Conservation (phyloP, 1,140 invertebrate species). For the Chymomyza costata region DNA sequence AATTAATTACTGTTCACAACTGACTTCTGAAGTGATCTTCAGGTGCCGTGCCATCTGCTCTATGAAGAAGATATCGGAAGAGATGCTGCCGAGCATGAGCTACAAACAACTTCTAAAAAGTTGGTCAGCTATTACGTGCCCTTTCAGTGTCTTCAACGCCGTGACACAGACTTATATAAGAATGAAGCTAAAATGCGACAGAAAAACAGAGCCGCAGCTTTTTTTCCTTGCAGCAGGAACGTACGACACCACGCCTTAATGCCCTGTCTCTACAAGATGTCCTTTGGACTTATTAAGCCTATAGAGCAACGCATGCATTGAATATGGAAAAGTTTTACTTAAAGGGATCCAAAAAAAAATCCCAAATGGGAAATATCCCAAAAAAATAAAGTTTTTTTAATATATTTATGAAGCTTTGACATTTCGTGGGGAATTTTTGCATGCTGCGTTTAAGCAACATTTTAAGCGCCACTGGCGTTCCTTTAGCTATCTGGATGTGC, state of each 20-base stretch:
- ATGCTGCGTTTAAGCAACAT: too few species aligned
- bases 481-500: slow-evolving; percentile 49
- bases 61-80: slow-evolving; percentile 11
- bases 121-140: slow-evolving; percentile 21
- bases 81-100: slow-evolving; percentile 41
- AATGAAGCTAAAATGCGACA: slow-evolving; percentile 36
- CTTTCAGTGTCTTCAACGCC: background rate
- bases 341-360: too few species aligned
- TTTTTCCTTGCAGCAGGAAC: slow-evolving; percentile 41
- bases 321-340: slow-evolving; percentile 39
- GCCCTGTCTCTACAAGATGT: too few species aligned
- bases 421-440: too few species aligned
- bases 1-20: too few species aligned
- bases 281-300: slow-evolving; percentile 51
- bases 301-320: slow-evolving; percentile 44
- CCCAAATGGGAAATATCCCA: too few species aligned
- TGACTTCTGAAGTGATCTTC: too few species aligned
- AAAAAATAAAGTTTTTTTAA: too few species aligned
- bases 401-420: too few species aligned
- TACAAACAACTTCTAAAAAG: slow-evolving; percentile 47
- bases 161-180: slow-evolving; percentile 19
- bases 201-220: slow-evolving; percentile 43
- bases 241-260: too few species aligned
- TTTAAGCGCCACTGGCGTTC: slow-evolving; percentile 36
- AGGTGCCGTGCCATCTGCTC: slow-evolving; percentile 46